Percentiles rank a stretch among this genome's conserved stretches.
These are phyloP conservation scores for Asbolus verrucosus DNA, from an alignment of 1,140 invertebrate species.

Conservation along the genomic window DNA sequence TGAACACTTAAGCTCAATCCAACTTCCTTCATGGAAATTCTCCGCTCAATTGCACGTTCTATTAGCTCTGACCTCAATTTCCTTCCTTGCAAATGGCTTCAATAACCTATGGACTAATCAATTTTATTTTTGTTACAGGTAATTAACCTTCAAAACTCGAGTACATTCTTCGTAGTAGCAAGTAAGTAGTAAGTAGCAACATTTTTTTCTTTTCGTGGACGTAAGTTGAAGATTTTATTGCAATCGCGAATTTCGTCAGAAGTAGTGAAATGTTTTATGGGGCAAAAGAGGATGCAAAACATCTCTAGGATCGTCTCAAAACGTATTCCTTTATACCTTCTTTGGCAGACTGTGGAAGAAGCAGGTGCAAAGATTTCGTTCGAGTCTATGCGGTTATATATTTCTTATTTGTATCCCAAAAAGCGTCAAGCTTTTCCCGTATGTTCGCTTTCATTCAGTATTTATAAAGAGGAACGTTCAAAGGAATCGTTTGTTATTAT, in stretches of 20 bases:
- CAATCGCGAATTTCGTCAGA: constrained; percentile 6
- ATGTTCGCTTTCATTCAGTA: constrained; percentile 39
- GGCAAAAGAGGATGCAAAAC: constrained; percentile 27
- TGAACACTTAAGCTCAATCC: too few relatives aligned
- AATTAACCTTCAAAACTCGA: too few relatives aligned
- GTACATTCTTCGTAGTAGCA: too few relatives aligned
- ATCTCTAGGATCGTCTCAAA: constrained; percentile 30
- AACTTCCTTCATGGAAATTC: constrained; percentile 22
- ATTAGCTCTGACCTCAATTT: constrained; percentile 24
- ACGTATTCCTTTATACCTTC: constrained; percentile 37
- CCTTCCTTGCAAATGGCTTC: not conserved
- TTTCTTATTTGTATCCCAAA: constrained; percentile 36
- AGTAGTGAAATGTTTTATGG: constrained; percentile 12
- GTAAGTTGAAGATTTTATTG: not conserved
- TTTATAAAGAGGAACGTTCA: constrained; percentile 38
- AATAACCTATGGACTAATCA: constrained; percentile 15
- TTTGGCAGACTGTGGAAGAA: constrained; percentile 31
- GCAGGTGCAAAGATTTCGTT: constrained; percentile 38
- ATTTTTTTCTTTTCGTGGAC: too few relatives aligned
- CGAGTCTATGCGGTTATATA: constrained; percentile 36
- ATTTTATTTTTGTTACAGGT: constrained; percentile 17
- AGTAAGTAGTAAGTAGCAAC: too few relatives aligned
- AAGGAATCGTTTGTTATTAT: constrained; percentile 41
- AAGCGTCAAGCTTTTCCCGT: constrained; percentile 29
- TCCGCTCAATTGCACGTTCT: constrained; percentile 29